Conservation (phyloP, 2,888 invertebrate species). For the Mimas tiliae region DNA sequence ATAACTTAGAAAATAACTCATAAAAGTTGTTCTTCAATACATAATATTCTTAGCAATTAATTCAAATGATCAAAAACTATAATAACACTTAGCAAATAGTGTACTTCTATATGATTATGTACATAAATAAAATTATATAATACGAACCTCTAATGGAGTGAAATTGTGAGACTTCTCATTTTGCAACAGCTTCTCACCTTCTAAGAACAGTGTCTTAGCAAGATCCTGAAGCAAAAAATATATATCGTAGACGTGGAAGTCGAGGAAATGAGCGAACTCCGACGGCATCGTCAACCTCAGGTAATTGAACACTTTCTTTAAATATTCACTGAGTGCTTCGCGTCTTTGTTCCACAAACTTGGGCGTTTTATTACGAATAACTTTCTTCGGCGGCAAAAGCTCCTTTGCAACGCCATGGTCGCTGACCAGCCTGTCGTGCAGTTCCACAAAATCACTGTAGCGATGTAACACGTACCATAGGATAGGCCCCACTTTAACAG, state of each 20-base stretch:
- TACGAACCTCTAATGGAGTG: constrained; percentile 89
- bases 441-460: constrained; percentile 95
- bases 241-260: constrained; percentile 95
- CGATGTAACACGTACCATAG: constrained; percentile 94
- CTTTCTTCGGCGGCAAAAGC: constrained; percentile 96
- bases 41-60: too few relatives aligned
- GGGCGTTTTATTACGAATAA: constrained; percentile 95
- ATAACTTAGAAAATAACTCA: too few relatives aligned
- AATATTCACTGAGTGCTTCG: constrained; percentile 91
- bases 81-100: too few relatives aligned
- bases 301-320: constrained; percentile 90
- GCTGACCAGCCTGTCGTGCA: constrained; percentile 92
- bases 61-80: too few relatives aligned
- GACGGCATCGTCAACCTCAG: constrained; percentile 92
- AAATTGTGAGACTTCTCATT: constrained; percentile 87
- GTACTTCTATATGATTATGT: too few relatives aligned
- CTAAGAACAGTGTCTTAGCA: constrained; percentile 90
- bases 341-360: constrained; percentile 94
- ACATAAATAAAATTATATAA: constrained; percentile 13
- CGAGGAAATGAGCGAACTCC: constrained; percentile 92
- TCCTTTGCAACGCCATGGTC: constrained; percentile 93
- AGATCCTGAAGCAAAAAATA: constrained; percentile 93
- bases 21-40: too few relatives aligned
- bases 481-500: constrained; percentile 88
- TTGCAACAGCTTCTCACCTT: constrained; percentile 88